These are phyloP conservation scores for Fopius arisanus DNA, from an alignment of 1,140 invertebrate genomes.

Conservation along the genomic window DNA sequence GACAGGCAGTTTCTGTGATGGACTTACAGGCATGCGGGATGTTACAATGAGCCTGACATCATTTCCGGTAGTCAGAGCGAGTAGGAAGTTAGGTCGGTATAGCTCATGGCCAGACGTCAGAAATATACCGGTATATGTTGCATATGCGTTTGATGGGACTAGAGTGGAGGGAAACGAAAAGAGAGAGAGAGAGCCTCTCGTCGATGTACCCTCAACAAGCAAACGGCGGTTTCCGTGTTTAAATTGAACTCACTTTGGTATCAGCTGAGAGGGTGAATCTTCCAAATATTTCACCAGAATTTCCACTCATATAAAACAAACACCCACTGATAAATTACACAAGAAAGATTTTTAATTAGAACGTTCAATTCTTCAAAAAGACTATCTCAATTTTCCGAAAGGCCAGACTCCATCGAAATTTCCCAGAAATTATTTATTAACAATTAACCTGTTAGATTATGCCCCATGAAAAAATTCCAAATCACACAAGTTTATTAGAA, in stretches of 20 bases:
- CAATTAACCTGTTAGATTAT: too few species aligned
- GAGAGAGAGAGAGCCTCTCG: background rate
- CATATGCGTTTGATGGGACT: slow-evolving; percentile 4
- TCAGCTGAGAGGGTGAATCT: background rate
- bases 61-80: slow-evolving; percentile 51
- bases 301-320: background rate
- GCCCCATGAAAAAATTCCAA: too few species aligned
- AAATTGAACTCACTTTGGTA: background rate
- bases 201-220: background rate
- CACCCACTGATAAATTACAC: background rate
- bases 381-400: too few species aligned
- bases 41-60: slow-evolving; percentile 56
- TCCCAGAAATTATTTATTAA: too few species aligned
- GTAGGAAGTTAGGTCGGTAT: slow-evolving; percentile 53
- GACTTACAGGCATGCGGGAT: slow-evolving; percentile 40
- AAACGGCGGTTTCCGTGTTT: background rate
- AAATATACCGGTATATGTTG: slow-evolving; percentile 9
- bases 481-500: too few species aligned
- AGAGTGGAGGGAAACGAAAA: background rate
- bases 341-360: background rate
- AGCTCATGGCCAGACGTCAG: slow-evolving; percentile 32
- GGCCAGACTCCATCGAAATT: too few species aligned
- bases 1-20: background rate
- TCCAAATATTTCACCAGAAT: background rate
- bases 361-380: background rate